phyloP scores from a whole-genome alignment of 2,797 vertebrate genomes.

The Coilia nasus region DNA sequence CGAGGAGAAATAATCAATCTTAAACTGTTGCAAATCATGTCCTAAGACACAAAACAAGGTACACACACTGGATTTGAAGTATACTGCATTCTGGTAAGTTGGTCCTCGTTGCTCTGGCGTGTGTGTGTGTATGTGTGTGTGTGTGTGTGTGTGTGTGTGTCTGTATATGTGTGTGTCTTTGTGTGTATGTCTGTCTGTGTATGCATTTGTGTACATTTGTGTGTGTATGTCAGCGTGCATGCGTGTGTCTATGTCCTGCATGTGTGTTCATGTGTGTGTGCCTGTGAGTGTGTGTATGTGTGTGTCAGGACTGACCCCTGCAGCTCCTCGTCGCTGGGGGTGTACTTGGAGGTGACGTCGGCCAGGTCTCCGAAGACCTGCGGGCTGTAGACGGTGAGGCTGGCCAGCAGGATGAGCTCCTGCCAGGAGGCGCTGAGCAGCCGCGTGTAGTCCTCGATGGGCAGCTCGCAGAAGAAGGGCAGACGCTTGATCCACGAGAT shows the following conservation, averaged over 20 bases:
- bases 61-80: too few species aligned
- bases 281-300: background rate
- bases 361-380: conserved; percentile 82
- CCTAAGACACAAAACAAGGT: background rate
- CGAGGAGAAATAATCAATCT: background rate
- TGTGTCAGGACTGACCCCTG: conserved; percentile 72
- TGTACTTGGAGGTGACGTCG: conserved; percentile 81
- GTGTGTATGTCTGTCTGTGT: background rate
- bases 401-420: conserved; percentile 78
- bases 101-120: background rate
- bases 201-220: background rate
- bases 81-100: background rate
- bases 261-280: background rate
- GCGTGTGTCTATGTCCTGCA: background rate
- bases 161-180: background rate
- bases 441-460: conserved; percentile 83
- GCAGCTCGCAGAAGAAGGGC: conserved; percentile 82
- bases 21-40: background rate
- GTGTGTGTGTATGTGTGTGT: background rate
- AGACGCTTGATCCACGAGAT: conserved; percentile 87
- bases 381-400: conserved; percentile 79
- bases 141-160: background rate
- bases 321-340: conserved; percentile 80
- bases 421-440: conserved; percentile 82
- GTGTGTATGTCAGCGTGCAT: background rate